Conservation (phyloP, 2,888 invertebrate species). For the Ellobium chinense region DNA sequence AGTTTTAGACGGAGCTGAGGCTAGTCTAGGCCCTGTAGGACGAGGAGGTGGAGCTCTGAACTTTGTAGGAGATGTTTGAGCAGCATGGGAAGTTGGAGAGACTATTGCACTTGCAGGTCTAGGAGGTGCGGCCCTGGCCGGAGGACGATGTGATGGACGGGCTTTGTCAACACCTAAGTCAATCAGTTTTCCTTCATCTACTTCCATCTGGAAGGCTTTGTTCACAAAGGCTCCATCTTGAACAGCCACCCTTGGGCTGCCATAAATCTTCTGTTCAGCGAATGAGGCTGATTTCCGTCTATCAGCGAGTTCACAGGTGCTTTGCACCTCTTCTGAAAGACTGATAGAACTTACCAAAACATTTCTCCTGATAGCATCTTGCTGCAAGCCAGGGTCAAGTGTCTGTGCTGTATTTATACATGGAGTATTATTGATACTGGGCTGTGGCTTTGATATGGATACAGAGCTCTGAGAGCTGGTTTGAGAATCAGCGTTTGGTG, state of each 20-base stretch:
- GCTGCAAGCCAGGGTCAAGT: background rate
- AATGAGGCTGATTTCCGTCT: constrained; percentile 28
- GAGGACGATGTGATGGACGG: background rate
- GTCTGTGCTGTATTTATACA: background rate
- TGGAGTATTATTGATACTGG: background rate
- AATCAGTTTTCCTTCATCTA: constrained; percentile 44
- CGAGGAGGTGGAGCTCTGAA: constrained; percentile 68
- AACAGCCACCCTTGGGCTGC: background rate
- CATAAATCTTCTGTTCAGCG: background rate
- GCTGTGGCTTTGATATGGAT: background rate
- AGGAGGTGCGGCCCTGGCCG: constrained; percentile 28
- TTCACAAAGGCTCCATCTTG: constrained; percentile 43
- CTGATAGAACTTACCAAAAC: background rate
- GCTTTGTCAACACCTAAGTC: constrained; percentile 1
- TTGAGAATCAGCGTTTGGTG: background rate
- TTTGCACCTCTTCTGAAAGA: background rate
- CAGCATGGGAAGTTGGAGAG: background rate
- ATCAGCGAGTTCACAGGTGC: background rate
- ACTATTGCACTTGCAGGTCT: constrained; percentile 23
- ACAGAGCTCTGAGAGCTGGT: background rate
- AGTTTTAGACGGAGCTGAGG: constrained; percentile 61
- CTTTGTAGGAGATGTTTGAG: background rate
- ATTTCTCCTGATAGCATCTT: background rate
- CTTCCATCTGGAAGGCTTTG: constrained; percentile 44
- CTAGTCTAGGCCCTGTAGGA: constrained; percentile 66